Conservation (phyloP, 2,888 invertebrate genomes). For the Fragum sueziense region DNA sequence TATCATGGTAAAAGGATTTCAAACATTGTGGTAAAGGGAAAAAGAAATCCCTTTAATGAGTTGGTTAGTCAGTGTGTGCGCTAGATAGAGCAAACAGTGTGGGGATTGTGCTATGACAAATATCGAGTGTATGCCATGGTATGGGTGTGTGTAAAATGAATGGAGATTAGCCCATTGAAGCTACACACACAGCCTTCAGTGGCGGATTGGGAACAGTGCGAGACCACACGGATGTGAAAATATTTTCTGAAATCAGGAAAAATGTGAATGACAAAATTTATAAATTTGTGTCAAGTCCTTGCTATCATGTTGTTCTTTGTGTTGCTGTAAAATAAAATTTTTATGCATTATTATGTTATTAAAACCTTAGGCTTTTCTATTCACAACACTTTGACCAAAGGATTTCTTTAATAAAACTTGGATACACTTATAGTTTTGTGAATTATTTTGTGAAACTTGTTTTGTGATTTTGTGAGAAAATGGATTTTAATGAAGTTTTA, state of each 20-base stretch:
- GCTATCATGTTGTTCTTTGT: too few relatives aligned
- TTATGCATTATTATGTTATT: too few relatives aligned
- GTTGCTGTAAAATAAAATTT: too few relatives aligned
- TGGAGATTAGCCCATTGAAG: neutral
- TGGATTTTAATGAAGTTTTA: constrained; percentile 23
- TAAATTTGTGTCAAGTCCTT: too few relatives aligned
- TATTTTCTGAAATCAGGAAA: neutral
- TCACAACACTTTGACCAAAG: too few relatives aligned
- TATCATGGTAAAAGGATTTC: too few relatives aligned
- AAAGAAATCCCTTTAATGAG: neutral
- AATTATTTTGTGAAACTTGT: constrained; percentile 1
- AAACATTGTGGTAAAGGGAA: too few relatives aligned
- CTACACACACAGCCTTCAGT: constrained; percentile 4
- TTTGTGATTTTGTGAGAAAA: neutral
- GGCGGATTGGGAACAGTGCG: neutral
- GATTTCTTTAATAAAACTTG: too few relatives aligned
- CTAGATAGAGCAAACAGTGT: neutral
- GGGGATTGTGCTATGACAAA: constrained; percentile 17
- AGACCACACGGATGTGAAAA: neutral
- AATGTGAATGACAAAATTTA: too few relatives aligned
- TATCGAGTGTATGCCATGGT: constrained; percentile 16
- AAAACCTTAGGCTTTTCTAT: too few relatives aligned
- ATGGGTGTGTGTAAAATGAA: constrained; percentile 12
- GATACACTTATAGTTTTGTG: too few relatives aligned
- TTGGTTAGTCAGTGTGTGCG: neutral